These are phyloP conservation scores for Brachypalpus laphriformis DNA, from an alignment of 2,888 invertebrate genomes.

Conservation along the genomic window DNA sequence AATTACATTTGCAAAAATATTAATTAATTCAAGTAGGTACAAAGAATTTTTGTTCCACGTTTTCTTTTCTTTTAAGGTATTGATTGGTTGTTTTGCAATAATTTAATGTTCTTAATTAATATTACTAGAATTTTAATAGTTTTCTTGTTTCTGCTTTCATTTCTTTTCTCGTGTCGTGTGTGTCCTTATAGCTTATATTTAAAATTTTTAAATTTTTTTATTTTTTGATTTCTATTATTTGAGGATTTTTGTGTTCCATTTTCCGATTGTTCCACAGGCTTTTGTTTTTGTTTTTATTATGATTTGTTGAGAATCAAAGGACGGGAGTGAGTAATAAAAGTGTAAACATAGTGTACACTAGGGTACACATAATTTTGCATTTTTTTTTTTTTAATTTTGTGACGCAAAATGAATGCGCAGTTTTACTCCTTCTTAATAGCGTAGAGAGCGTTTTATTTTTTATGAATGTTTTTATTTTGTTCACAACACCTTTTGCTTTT, in stretches of 20 bases:
- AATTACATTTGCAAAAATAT: conserved; percentile 36
- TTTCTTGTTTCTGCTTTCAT: conserved; percentile 10
- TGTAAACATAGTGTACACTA: conserved; percentile 69
- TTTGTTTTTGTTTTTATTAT: conserved; percentile 3
- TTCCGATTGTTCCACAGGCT: conserved; percentile 68
- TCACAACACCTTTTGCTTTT: conserved; percentile 67
- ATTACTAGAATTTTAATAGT: conserved; percentile 49
- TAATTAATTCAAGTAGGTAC: conserved; percentile 57
- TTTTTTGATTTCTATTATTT: background rate
- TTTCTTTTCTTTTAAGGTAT: conserved; percentile 57
- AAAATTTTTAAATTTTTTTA: too few species aligned
- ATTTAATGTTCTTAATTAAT: conserved; percentile 61
- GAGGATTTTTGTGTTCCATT: conserved; percentile 22
- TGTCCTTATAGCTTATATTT: conserved; percentile 44
- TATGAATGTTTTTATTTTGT: conserved; percentile 14
- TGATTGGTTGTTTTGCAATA: conserved; percentile 64
- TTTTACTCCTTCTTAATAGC: conserved; percentile 13
- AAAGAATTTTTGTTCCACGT: conserved; percentile 66
- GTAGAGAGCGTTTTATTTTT: conserved; percentile 55
- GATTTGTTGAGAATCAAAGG: conserved; percentile 68
- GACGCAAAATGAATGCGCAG: conserved; percentile 43
- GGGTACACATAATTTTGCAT: conserved; percentile 54
- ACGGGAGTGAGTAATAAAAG: conserved; percentile 71
- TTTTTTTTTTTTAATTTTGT: conserved; percentile 29
- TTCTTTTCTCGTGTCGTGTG: conserved; percentile 34